Evolutionary conservation across 2,888 invertebrate genomes (phyloP).

Genomic region (Agelastica alni): DNA sequence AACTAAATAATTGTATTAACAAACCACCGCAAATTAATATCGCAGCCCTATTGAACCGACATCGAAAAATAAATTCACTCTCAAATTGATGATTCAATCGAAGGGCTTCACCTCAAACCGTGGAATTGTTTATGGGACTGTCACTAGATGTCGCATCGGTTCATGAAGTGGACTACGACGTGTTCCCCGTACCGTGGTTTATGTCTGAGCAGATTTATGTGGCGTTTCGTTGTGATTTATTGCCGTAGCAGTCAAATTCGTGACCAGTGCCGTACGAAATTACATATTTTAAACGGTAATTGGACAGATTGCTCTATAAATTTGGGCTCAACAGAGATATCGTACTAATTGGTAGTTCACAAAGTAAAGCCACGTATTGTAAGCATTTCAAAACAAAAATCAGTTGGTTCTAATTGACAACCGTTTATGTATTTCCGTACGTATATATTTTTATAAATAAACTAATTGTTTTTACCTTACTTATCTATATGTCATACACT

Average conservation of each 20-base stretch:
- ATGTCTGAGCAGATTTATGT: constrained; percentile 53
- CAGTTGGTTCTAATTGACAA: no score
- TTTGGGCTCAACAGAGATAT: no score
- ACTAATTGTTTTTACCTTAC: no score
- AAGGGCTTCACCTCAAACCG: constrained; percentile 48
- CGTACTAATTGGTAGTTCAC: no score
- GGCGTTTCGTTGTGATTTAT: constrained; percentile 53
- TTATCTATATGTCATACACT: no score
- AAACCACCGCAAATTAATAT: constrained; percentile 14
- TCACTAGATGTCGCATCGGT: constrained; percentile 48
- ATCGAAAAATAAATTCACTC: constrained; percentile 31
- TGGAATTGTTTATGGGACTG: constrained; percentile 49
- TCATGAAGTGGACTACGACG: constrained; percentile 49
- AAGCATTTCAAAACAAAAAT: no score
- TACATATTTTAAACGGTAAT: constrained; percentile 23
- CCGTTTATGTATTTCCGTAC: no score
- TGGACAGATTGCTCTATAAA: no score
- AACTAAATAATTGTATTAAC: neutral
- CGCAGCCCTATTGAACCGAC: constrained; percentile 13
- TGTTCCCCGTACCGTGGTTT: constrained; percentile 49
- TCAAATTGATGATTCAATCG: constrained; percentile 53
- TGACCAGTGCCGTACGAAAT: constrained; percentile 35
- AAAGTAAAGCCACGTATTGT: no score
- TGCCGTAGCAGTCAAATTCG: constrained; percentile 47
- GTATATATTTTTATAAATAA: no score